Conservation (phyloP, 1,140 invertebrate species). For the Zaprionus camerounensis region DNA sequence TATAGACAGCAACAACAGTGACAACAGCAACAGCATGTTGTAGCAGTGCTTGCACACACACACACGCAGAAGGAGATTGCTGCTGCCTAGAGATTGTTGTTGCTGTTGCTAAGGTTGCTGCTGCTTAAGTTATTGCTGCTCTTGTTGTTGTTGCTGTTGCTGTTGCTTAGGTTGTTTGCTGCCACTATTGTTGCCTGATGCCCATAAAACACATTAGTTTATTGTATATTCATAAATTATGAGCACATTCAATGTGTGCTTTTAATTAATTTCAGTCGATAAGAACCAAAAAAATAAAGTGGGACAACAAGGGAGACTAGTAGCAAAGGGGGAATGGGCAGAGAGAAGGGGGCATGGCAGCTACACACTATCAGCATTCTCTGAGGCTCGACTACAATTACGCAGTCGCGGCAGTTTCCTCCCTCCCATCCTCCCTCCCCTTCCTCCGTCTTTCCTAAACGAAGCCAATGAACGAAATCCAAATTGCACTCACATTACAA, state of each 20-base stretch:
- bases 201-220: constrained; percentile 26
- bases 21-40: no score
- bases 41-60: no score
- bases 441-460: constrained; percentile 1
- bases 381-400: constrained; percentile 34
- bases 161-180: not conserved
- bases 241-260: not conserved
- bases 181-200: not conserved
- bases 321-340: not conserved
- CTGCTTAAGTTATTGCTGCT: not conserved
- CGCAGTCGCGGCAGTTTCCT: constrained; percentile 38
- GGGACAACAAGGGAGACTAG: not conserved
- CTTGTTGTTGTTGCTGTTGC: not conserved
- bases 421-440: not conserved
- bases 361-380: constrained; percentile 21
- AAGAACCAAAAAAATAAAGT: constrained; percentile 24
- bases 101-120: not conserved
- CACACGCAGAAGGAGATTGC: no score
- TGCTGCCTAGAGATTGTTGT: no score
- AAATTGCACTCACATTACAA: constrained; percentile 31
- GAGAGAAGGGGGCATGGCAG: not conserved
- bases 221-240: constrained; percentile 20
- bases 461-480: constrained; percentile 45
- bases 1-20: no score
- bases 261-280: constrained; percentile 45